Percentiles rank a stretch among this genome's conserved stretches.
phyloP scores from a whole-genome alignment of 2,888 invertebrate genomes.

The Mactromeris polynyma region DNA sequence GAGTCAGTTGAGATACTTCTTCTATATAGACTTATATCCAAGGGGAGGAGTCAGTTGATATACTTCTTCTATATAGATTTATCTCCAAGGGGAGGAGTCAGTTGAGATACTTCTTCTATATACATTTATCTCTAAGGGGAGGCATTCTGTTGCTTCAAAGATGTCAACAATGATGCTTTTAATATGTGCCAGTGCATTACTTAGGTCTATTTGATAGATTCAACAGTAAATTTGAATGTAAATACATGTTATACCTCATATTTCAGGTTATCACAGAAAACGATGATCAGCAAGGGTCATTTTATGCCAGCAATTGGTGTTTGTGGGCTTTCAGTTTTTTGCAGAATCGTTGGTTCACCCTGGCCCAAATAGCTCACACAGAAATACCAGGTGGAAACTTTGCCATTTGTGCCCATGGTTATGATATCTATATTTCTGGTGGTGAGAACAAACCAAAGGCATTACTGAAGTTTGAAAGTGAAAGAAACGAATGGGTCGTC shows the following conservation, averaged over 20 bases:
- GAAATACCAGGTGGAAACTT: slow-evolving; percentile 67
- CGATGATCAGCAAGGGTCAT: slow-evolving; percentile 67
- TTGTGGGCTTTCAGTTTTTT: slow-evolving; percentile 71
- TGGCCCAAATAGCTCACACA: slow-evolving; percentile 63
- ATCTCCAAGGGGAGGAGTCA: no score
- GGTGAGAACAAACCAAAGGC: slow-evolving; percentile 66
- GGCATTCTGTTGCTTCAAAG: no score
- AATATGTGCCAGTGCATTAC: no score
- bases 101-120: no score
- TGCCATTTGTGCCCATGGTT: slow-evolving; percentile 65
- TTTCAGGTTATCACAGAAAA: slow-evolving; percentile 69
- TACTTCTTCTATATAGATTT: no score
- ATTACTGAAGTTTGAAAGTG: slow-evolving; percentile 69
- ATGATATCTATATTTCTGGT: slow-evolving; percentile 70
- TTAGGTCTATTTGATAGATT: no score
- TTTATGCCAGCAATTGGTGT: slow-evolving; percentile 70
- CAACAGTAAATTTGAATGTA: no score
- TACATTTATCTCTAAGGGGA: no score
- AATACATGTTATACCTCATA: neutral
- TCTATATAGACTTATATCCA: no score
- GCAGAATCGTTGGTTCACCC: slow-evolving; percentile 70
- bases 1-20: no score
- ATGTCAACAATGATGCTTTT: no score
- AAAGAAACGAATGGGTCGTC: slow-evolving; percentile 70
- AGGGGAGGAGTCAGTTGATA: no score